Conservation (phyloP, 2,888 invertebrate species). For the Andrena flavipes region DNA sequence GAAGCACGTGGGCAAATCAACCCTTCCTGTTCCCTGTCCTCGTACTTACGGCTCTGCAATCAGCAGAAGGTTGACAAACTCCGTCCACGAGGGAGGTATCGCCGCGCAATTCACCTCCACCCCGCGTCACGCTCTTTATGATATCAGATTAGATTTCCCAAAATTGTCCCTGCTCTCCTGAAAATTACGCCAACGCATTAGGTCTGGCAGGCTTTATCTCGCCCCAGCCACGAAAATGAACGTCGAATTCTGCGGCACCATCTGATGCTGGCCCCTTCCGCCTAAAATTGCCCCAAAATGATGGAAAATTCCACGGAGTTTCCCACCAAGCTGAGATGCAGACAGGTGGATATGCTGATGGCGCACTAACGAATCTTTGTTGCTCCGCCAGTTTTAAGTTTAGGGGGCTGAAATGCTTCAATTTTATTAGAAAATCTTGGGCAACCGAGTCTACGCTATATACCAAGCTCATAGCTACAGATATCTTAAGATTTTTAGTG, state of each 20-base stretch:
- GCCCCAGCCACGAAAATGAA: conserved; percentile 13
- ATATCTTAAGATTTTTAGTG: too few relatives aligned
- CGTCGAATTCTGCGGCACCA: conserved; percentile 36
- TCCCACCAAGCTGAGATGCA: neutral
- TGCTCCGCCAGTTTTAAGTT: neutral
- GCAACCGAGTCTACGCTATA: neutral
- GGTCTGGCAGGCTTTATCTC: conserved; percentile 15
- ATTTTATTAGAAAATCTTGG: neutral
- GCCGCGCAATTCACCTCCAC: conserved; percentile 66
- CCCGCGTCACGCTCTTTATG: conserved; percentile 42
- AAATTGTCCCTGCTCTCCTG: conserved; percentile 49
- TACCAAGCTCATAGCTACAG: too few relatives aligned
- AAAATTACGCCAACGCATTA: conserved; percentile 58
- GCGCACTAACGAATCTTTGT: neutral
- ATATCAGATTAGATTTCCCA: conserved; percentile 70
- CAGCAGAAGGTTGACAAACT: conserved; percentile 71
- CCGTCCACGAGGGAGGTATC: conserved; percentile 61
- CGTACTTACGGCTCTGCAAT: conserved; percentile 72
- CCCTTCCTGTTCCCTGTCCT: conserved; percentile 46
- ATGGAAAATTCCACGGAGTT: conserved; percentile 5
- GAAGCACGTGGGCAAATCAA: conserved; percentile 35
- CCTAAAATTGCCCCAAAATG: conserved; percentile 25
- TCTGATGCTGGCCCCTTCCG: neutral
- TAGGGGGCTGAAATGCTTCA: neutral
- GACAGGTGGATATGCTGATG: neutral